These are phyloP conservation scores for Megalops cyprinoides DNA, from an alignment of 2,797 vertebrate species.

Conservation along the genomic window DNA sequence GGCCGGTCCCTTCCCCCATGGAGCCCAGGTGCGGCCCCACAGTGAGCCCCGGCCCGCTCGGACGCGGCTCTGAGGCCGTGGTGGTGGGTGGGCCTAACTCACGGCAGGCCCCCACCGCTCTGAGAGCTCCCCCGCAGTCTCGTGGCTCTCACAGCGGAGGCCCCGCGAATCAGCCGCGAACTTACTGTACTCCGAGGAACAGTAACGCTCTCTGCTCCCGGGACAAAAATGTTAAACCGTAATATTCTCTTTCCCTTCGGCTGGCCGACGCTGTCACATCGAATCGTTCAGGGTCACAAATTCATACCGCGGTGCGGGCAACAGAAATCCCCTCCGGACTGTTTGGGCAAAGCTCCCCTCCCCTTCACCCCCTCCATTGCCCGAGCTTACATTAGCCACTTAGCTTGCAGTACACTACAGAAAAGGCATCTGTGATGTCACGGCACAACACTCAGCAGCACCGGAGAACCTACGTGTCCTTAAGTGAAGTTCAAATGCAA, in stretches of 20 bases:
- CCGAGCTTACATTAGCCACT: background rate
- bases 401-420: no score
- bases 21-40: background rate
- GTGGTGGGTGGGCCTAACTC: no score
- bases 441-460: background rate
- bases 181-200: constrained; percentile 24
- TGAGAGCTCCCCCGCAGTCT: constrained; percentile 23
- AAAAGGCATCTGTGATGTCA: background rate
- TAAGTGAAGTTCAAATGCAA: no score
- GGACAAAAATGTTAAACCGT: constrained; percentile 23
- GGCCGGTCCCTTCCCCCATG: background rate
- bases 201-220: background rate
- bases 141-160: constrained; percentile 33
- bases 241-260: constrained; percentile 16
- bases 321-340: background rate
- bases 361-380: background rate
- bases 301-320: background rate
- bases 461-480: no score
- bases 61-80: constrained; percentile 5
- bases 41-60: background rate
- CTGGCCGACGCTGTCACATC: constrained; percentile 33
- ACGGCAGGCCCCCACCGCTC: no score
- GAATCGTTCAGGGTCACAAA: constrained; percentile 33
- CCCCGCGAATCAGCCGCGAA: constrained; percentile 24
- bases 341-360: background rate